Percentiles rank a stretch among this genome's conserved stretches.
Evolutionary conservation across 2,113 vertebrate species (phyloP).

Genomic region (Rostratula benghalensis): DNA sequence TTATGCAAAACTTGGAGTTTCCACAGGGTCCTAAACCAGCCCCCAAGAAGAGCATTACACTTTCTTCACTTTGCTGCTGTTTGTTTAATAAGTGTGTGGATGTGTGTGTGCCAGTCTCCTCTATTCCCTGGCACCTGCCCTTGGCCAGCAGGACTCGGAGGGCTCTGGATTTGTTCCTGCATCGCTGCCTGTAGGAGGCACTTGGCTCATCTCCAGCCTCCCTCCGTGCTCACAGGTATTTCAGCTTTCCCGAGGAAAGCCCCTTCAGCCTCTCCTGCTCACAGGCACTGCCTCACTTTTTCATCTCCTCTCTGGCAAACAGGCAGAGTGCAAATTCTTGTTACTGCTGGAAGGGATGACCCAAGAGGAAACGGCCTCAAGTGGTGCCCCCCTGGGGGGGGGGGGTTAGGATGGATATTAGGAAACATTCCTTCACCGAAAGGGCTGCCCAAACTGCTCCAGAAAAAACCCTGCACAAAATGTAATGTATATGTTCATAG

Average conservation of each 20-base stretch:
- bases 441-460: background rate
- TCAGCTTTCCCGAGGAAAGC: background rate
- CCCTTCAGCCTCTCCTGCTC: background rate
- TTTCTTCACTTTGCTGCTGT: background rate
- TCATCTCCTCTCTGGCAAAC: background rate
- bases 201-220: background rate
- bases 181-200: background rate
- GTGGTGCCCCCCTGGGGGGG: too few relatives aligned
- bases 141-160: background rate
- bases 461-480: background rate
- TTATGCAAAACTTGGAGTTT: background rate
- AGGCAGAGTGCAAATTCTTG: background rate
- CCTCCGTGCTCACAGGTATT: background rate
- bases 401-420: too few relatives aligned
- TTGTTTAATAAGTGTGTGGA: background rate
- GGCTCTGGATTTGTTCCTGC: background rate
- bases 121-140: too few relatives aligned
- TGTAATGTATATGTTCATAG: background rate
- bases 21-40: background rate
- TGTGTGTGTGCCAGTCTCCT: background rate
- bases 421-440: too few relatives aligned
- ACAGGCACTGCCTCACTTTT: background rate
- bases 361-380: too few relatives aligned
- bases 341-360: background rate
- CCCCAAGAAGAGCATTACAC: background rate